Evolutionary conservation across 2,888 invertebrate species (phyloP), one percentile per base, ranked within the genome.

Genomic region (Agrilus cyanescens): DNA sequence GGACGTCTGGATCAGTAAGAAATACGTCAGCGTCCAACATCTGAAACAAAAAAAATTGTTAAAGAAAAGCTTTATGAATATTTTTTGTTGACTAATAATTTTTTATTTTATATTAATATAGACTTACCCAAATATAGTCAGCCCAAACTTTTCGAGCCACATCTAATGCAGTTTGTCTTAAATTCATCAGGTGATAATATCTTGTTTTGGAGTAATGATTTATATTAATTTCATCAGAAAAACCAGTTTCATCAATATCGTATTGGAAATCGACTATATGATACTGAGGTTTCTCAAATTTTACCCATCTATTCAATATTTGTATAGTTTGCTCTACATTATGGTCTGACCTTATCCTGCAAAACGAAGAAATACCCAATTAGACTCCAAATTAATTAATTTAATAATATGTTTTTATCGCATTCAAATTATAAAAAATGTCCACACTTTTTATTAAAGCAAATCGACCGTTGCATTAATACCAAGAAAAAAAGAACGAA

Each of bases 1-100:
- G 62, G 0, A 82, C 74, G 12, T 74, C 62, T 1, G 73, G 69
- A 51, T 86, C 76, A 8, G 81, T 82, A 5, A 94, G 63, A 54
- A 93, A 80, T 4, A 80, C 84, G 69, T 95, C 93, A 12, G 84
- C 81, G 66, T 93, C 91, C 41, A 91, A 57, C 69, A 86, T 81
- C 88, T 88, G 66, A 29, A 73, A 69, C 47, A 60, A 55, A 37
- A 18, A 45, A 42, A 43, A 36, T 15, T 2, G 6, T 53, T 41
- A 48, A 38, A 50, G 39, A n/a, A n/a, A n/a, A n/a, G n/a, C n/a
- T n/a, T n/a, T n/a, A n/a, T n/a, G n/a, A n/a, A n/a, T n/a, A n/a
- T n/a, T n/a, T n/a, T n/a, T n/a, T n/a, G 10, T 41, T 20, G 20
- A 5, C 20, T 20, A 20, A 20, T 20, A 20, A 20, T 20, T 18